phyloP scores from a whole-genome alignment of 2,797 vertebrate species.

The Sitta carolinensis region DNA sequence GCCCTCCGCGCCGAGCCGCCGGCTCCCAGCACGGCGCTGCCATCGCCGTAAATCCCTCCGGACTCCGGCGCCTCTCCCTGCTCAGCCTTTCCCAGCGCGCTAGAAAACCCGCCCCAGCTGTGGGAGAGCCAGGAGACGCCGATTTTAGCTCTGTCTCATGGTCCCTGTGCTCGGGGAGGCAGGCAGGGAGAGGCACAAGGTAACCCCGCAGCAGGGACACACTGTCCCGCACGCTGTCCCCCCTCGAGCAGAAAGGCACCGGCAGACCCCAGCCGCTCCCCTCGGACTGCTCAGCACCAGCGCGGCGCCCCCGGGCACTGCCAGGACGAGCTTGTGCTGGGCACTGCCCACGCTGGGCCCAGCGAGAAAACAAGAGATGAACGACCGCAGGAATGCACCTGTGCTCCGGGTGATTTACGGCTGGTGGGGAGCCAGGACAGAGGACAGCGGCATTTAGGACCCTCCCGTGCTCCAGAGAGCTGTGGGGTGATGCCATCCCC shows the following conservation, averaged over 20 bases:
- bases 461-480: rapidly evolving
- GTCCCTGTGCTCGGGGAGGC: rapidly evolving
- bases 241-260: not conserved
- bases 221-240: rapidly evolving
- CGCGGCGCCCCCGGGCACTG: not conserved
- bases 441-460: not conserved
- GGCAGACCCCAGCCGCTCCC: rapidly evolving
- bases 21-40: not conserved
- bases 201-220: rapidly evolving
- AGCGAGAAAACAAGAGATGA: slow-evolving; percentile 6
- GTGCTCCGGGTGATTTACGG: slow-evolving; percentile 50
- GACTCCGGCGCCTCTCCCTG: not conserved
- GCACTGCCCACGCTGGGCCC: slow-evolving; percentile 38
- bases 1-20: not conserved
- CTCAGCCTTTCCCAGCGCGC: not conserved
- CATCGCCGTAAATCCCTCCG: not conserved
- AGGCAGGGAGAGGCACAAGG: not conserved
- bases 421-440: not conserved
- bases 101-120: not conserved
- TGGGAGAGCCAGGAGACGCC: rapidly evolving
- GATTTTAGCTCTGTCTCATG: rapidly evolving
- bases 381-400: not conserved
- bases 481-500: not conserved
- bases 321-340: slow-evolving; percentile 62
- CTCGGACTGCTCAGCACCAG: not conserved